These are phyloP conservation scores for Drosophila mimetica DNA, from an alignment of 2,888 invertebrate genomes.

Conservation along the genomic window DNA sequence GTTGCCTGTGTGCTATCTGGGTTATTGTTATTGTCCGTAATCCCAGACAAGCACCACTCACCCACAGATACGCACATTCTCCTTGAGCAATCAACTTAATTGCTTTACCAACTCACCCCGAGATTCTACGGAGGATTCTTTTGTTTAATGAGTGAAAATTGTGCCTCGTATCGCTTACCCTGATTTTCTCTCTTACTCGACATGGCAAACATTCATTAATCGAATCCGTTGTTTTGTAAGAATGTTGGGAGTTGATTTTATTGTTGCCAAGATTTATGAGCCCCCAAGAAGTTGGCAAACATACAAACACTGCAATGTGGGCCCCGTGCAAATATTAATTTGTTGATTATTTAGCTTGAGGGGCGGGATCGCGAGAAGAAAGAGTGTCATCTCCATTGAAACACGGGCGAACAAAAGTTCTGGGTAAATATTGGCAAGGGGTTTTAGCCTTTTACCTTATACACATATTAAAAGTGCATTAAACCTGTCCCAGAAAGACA, in stretches of 20 bases:
- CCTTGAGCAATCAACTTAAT: conserved; percentile 72
- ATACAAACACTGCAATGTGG: conserved; percentile 19
- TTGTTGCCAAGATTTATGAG: conserved; percentile 70
- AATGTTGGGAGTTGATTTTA: conserved; percentile 58
- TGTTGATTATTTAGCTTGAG: conserved; percentile 61
- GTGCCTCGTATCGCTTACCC: conserved; percentile 55
- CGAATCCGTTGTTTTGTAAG: conserved; percentile 63
- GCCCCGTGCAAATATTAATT: conserved; percentile 74
- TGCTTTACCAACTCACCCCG: conserved; percentile 52
- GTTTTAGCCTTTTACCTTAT: conserved; percentile 14
- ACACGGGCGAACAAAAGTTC: conserved; percentile 48
- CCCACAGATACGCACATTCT: conserved; percentile 26
- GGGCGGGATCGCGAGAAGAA: background rate
- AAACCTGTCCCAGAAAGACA: conserved; percentile 62
- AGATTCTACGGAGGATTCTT: conserved; percentile 23
- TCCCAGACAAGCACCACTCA: conserved; percentile 51
- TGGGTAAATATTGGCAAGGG: conserved; percentile 62
- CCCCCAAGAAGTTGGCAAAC: conserved; percentile 26
- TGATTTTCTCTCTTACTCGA: background rate
- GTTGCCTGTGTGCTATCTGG: conserved; percentile 37
- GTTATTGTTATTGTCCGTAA: conserved; percentile 57
- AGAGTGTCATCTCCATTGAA: conserved; percentile 13
- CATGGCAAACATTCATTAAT: conserved; percentile 79
- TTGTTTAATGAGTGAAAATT: conserved; percentile 72
- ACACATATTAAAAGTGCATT: conserved; percentile 81